Evolutionary conservation across 2,113 vertebrate species (phyloP).

Genomic region (Chiloscyllium plagiosum): DNA sequence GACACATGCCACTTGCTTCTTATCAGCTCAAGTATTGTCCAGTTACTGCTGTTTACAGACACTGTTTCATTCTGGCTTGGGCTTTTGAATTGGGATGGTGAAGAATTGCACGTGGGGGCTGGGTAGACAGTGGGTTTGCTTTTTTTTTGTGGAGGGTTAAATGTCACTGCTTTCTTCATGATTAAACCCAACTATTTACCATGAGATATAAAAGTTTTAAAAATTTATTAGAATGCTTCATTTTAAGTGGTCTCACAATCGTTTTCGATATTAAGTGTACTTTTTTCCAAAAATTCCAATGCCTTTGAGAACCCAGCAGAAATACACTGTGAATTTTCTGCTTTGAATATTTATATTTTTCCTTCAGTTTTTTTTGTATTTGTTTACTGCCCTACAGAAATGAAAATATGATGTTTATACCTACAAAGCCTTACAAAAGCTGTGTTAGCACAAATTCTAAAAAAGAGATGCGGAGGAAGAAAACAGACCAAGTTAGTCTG

Average conservation of each 20-base stretch:
- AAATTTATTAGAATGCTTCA: too few relatives aligned
- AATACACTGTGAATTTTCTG: not conserved
- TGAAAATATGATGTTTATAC: not conserved
- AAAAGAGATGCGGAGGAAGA: too few relatives aligned
- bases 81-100: not conserved
- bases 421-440: not conserved
- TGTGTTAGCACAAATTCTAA: too few relatives aligned
- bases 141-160: not conserved
- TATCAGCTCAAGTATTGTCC: not conserved
- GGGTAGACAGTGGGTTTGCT: not conserved
- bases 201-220: not conserved
- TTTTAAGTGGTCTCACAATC: too few relatives aligned
- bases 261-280: not conserved
- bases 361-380: not conserved
- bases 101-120: not conserved
- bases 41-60: not conserved
- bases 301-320: not conserved
- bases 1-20: not conserved
- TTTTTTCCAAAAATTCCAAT: not conserved
- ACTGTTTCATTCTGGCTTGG: not conserved
- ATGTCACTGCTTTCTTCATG: not conserved
- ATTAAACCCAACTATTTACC: not conserved
- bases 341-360: not conserved
- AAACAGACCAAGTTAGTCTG: too few relatives aligned
- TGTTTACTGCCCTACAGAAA: not conserved